Evolutionary conservation across 2,888 invertebrate genomes (phyloP).

Genomic region (Eurytoma adleriae): DNA sequence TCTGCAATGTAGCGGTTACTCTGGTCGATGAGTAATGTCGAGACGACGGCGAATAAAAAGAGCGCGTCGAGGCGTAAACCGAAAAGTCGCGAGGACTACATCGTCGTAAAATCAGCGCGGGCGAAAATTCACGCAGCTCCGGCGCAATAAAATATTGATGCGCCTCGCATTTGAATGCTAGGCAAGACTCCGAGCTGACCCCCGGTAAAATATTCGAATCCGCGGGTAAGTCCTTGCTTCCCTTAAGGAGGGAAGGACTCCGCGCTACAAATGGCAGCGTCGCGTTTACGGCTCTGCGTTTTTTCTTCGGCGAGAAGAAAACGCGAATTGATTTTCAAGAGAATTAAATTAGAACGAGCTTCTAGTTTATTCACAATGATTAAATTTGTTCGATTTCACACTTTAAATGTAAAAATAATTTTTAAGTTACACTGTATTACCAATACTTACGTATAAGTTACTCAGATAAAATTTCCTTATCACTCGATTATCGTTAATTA

Average conservation of each 20-base stretch:
- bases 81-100: constrained; percentile 68
- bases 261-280: constrained; percentile 28
- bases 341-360: too few species aligned
- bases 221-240: constrained; percentile 27
- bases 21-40: too few species aligned
- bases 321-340: background rate
- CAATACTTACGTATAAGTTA: too few species aligned
- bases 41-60: background rate
- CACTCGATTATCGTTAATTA: too few species aligned
- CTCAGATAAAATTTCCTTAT: too few species aligned
- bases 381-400: too few species aligned
- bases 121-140: constrained; percentile 68
- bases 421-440: too few species aligned
- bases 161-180: constrained; percentile 64
- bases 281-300: constrained; percentile 20
- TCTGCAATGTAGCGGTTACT: too few species aligned
- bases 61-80: constrained; percentile 42
- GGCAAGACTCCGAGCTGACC: constrained; percentile 44
- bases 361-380: too few species aligned
- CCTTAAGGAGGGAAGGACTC: background rate
- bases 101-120: constrained; percentile 70
- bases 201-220: constrained; percentile 47
- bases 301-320: constrained; percentile 10
- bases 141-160: constrained; percentile 72
- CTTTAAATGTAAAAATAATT: too few species aligned